phyloP scores from a whole-genome alignment of 2,888 invertebrate species.

The Caenorhabditis sp. region DNA sequence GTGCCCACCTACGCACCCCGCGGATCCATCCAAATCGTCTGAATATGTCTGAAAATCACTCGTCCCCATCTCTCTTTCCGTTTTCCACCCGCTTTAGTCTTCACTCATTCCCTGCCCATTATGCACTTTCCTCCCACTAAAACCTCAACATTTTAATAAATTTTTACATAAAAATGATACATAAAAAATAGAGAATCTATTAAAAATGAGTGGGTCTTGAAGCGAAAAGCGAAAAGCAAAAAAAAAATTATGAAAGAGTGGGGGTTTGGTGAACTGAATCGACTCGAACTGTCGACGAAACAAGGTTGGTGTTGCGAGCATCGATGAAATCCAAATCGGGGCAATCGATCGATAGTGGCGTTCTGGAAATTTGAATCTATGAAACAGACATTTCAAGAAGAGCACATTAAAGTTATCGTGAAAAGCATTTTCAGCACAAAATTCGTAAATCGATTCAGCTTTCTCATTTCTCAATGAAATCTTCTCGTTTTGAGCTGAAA shows the following conservation, averaged over 20 bases:
- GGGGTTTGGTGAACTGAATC: slow-evolving; percentile 69
- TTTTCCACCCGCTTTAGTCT: neutral
- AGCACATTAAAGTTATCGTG: too few relatives aligned
- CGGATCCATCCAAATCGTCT: slow-evolving; percentile 51
- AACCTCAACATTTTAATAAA: neutral
- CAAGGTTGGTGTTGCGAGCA: slow-evolving; percentile 65
- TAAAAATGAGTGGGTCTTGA: neutral
- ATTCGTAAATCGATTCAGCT: neutral
- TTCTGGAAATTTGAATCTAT: slow-evolving; percentile 20
- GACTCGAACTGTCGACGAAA: slow-evolving; percentile 72
- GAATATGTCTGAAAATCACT: neutral
- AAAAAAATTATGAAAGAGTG: slow-evolving; percentile 33
- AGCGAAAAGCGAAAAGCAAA: neutral
- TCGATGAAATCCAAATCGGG: slow-evolving; percentile 74
- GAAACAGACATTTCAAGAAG: too few relatives aligned
- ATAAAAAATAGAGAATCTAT: neutral
- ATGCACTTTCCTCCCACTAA: too few relatives aligned
- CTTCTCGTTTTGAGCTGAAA: too few relatives aligned
- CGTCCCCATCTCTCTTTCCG: neutral
- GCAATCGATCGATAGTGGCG: slow-evolving; percentile 54
- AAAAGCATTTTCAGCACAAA: neutral
- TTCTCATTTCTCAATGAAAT: neutral
- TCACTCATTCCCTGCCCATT: too few relatives aligned
- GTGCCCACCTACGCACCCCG: slow-evolving; percentile 1
- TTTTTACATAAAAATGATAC: neutral